These are phyloP conservation scores for Nothocercus nigrocapillus DNA, from an alignment of 2,113 vertebrate species.

Conservation along the genomic window DNA sequence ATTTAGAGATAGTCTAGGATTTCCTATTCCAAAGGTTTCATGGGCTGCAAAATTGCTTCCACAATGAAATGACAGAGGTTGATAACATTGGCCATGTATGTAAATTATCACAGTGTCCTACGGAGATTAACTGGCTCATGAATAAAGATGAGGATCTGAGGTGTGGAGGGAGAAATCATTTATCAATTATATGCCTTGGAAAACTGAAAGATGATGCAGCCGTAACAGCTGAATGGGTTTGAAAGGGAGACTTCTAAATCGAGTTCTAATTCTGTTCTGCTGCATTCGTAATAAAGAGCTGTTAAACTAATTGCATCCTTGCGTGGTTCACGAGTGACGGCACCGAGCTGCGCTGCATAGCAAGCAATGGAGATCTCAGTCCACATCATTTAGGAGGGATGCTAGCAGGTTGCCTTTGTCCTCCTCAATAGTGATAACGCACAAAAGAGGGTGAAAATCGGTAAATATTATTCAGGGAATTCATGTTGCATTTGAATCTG, in stretches of 20 bases:
- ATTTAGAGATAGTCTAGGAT: not conserved
- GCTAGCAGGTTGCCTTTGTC: not conserved
- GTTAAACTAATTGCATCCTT: conserved; percentile 64
- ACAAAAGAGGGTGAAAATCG: not conserved
- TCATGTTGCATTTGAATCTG: not conserved
- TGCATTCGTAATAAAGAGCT: conserved; percentile 60
- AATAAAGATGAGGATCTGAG: conserved; percentile 69
- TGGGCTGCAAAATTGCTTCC: conserved; percentile 27
- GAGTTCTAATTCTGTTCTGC: conserved; percentile 68
- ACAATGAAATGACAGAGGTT: conserved; percentile 48
- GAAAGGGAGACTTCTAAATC: conserved; percentile 75
- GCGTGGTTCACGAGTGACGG: not conserved
- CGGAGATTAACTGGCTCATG: conserved; percentile 63
- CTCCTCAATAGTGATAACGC: accelerated
- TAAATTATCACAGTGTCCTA: conserved; percentile 54
- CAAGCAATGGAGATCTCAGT: not conserved
- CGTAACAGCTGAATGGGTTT: conserved; percentile 68
- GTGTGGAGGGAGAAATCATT: conserved; percentile 64
- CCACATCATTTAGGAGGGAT: not conserved
- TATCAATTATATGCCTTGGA: conserved; percentile 66
- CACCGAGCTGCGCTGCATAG: not conserved
- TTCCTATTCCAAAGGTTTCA: not conserved
- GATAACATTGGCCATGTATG: conserved; percentile 55
- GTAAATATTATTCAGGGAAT: not conserved
- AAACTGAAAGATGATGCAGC: conserved; percentile 52